phyloP scores from a whole-genome alignment of 2,888 invertebrate genomes.

The Girardia tigrina region DNA sequence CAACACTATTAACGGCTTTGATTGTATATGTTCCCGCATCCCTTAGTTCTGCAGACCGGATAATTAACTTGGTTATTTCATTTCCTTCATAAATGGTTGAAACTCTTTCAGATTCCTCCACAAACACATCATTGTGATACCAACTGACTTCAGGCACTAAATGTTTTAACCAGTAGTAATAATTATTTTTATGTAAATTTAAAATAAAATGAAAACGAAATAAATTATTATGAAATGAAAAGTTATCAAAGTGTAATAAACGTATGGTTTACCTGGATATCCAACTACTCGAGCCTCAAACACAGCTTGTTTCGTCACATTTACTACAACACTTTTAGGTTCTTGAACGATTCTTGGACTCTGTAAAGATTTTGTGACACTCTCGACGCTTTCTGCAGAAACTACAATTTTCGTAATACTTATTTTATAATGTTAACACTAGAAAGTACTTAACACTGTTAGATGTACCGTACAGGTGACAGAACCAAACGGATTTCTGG shows the following conservation, averaged over 20 bases:
- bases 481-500: not conserved
- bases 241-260: no score
- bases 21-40: slow-evolving; percentile 95
- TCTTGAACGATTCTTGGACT: not conserved
- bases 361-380: not conserved
- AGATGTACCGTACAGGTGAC: not conserved
- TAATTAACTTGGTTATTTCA: slow-evolving; percentile 56
- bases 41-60: slow-evolving; percentile 90
- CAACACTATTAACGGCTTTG: slow-evolving; percentile 65
- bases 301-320: not conserved
- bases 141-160: slow-evolving; percentile 69
- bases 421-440: not conserved
- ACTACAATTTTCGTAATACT: not conserved
- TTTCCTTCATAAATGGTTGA: not conserved
- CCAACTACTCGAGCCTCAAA: not conserved
- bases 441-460: not conserved
- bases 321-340: not conserved
- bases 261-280: not conserved
- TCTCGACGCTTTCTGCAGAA: not conserved
- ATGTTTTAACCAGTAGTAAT: no score
- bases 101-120: slow-evolving; percentile 67
- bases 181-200: no score
- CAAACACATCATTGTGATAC: slow-evolving; percentile 77
- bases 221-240: no score
- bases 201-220: no score